phyloP scores from a whole-genome alignment of 2,113 vertebrate genomes.

The Chionis minor region DNA sequence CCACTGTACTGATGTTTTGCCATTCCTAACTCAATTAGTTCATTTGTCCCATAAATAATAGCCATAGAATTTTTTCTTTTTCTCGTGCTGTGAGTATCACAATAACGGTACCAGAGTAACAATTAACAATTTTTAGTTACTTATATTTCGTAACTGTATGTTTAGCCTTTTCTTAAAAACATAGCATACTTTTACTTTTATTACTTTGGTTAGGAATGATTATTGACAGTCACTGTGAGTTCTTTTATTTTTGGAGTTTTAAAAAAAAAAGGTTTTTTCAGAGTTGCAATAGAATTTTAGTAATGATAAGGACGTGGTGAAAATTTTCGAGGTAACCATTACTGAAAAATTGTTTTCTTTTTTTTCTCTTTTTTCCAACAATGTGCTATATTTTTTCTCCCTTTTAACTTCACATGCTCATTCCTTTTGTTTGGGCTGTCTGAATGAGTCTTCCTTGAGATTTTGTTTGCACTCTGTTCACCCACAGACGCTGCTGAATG shows the following conservation, averaged over 20 bases:
- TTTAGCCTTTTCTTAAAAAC: neutral
- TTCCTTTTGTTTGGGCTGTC: neutral
- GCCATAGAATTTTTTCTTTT: neutral
- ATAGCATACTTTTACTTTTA: neutral
- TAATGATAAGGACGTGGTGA: neutral
- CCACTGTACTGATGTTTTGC: neutral
- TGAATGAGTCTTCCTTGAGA: neutral
- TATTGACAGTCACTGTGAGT: neutral
- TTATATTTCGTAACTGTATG: neutral
- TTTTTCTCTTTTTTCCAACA: neutral
- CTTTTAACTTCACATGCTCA: neutral
- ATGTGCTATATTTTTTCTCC: neutral
- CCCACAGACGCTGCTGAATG: neutral
- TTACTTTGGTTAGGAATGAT: neutral
- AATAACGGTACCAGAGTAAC: neutral
- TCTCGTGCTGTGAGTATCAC: neutral
- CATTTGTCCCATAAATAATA: neutral
- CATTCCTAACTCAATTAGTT: neutral
- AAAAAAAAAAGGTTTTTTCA: neutral
- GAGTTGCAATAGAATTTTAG: neutral
- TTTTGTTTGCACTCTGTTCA: neutral
- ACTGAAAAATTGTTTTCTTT: neutral
- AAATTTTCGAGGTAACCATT: neutral
- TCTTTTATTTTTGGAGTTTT: neutral
- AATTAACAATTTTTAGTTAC: neutral